Evolutionary conservation across 2,888 invertebrate species (phyloP).

Genomic region (Meteorus cinctellus): DNA sequence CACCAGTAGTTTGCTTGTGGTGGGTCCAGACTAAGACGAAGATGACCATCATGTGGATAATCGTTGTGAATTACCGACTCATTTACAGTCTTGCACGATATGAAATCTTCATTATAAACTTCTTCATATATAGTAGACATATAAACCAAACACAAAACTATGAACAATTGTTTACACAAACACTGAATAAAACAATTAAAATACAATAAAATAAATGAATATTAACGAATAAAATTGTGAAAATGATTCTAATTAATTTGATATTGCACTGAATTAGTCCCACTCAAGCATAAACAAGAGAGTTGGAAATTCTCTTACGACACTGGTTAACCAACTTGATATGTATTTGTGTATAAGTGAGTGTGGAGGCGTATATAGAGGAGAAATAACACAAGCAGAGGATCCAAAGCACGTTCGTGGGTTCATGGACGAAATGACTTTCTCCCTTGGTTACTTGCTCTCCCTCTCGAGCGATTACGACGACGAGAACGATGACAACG

Average conservation of each 20-base stretch:
- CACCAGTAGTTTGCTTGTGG: conserved; percentile 22
- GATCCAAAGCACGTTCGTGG: conserved; percentile 44
- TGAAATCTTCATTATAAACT: conserved; percentile 9
- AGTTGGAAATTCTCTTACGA: conserved; percentile 30
- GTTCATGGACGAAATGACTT: conserved; percentile 46
- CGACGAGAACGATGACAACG: conserved; percentile 38
- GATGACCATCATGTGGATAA: conserved; percentile 46
- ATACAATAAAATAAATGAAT: conserved; percentile 3
- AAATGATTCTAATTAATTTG: conserved; percentile 20
- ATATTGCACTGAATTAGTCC: conserved; percentile 32
- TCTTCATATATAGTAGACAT: background rate
- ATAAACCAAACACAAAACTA: background rate
- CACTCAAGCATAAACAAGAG: conserved; percentile 37
- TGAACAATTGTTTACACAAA: background rate
- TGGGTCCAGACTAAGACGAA: conserved; percentile 30
- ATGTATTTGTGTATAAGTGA: background rate
- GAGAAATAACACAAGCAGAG: conserved; percentile 14
- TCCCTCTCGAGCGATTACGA: conserved; percentile 45
- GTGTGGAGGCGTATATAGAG: conserved; percentile 14
- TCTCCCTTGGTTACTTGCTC: conserved; percentile 43
- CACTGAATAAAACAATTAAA: conserved; percentile 12
- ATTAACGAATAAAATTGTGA: background rate
- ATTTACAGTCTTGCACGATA: conserved; percentile 3
- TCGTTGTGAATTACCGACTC: conserved; percentile 41
- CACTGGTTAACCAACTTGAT: conserved; percentile 28